Evolutionary conservation across 2,113 vertebrate species (phyloP), one percentile per base, ranked within the genome.

Genomic region (Macroglossus sobrinus): DNA sequence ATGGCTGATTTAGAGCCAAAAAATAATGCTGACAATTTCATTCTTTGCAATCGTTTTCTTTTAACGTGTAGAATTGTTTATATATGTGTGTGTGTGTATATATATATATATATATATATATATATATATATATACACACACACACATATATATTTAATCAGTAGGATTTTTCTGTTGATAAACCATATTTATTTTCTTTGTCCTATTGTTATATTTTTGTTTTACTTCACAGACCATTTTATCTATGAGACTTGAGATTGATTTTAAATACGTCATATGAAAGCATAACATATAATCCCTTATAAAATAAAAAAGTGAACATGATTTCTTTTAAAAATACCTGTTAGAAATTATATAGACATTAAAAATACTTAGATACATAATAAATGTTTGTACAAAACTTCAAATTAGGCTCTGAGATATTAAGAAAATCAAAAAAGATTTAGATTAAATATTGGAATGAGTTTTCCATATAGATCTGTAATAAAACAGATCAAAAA

Each of bases 1-100:
- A 66, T 55, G 61, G 10, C 11, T 97, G 50, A 89, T 97, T 97
- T 96, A 96, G 9, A 96, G 59, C 75, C 97, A 96, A 93, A 96
- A 95, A 92, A 96, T 97, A 96, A 94, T 93, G 69, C 6, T 95
- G 94, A 88, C n/a, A 3, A 76, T 81, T 45, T 13, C 84, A 71
- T 35, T 69, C 19, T 57, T 93, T 88, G 63, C 45, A 43, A 8
- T 75, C 1, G 0, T 76, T 89, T 95, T 35, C 78, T 33, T 91
- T 16, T 89, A 59, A 84, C 53, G 55, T 8, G 0, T 59, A 68
- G 24, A 64, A 2, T 76, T 81, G n/a, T 30, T 93, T 93, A 93
- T 40, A 74, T n/a, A n/a, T n/a, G n/a, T n/a, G n/a, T n/a, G n/a
- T n/a, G n/a, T n/a, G n/a, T n/a, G n/a, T n/a, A n/a, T n/a, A n/a